Evolutionary conservation across 2,888 invertebrate species (phyloP).

Genomic region (Platycnemis pennipes): DNA sequence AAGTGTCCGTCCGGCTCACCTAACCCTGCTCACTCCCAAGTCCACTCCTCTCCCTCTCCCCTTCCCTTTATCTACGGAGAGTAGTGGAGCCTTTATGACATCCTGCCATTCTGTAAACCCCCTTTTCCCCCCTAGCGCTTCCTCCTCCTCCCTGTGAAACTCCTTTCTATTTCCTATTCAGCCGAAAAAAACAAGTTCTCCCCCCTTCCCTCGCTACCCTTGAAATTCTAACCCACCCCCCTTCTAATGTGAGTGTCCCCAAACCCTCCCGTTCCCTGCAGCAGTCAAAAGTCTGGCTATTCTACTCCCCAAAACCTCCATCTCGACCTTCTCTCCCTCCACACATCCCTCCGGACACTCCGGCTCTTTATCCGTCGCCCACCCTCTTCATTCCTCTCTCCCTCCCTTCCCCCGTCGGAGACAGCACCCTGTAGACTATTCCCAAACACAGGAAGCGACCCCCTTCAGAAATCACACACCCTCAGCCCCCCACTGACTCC

Average conservation of each 20-base stretch:
- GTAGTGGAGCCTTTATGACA: constrained; percentile 20
- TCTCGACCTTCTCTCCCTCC: neutral
- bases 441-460: constrained; percentile 24
- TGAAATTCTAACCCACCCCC: neutral
- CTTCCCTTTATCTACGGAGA: neutral
- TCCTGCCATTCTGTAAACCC: constrained; percentile 26
- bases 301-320: neutral
- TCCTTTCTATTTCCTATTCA: constrained; percentile 24
- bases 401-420: neutral
- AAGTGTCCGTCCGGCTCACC: neutral
- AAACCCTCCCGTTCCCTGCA: neutral
- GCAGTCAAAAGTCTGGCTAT: neutral
- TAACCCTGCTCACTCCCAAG: neutral
- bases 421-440: neutral
- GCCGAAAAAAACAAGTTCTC: neutral
- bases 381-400: neutral
- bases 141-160: neutral
- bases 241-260: too few relatives aligned
- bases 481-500: neutral
- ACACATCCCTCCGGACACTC: neutral
- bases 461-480: constrained; percentile 45
- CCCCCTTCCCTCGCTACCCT: neutral
- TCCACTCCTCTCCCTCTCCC: neutral
- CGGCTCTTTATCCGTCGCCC: neutral
- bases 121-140: neutral